Evolutionary conservation across 2,113 vertebrate genomes (phyloP), one percentile per base, ranked within the genome.

Genomic region (Ursus arctos): DNA sequence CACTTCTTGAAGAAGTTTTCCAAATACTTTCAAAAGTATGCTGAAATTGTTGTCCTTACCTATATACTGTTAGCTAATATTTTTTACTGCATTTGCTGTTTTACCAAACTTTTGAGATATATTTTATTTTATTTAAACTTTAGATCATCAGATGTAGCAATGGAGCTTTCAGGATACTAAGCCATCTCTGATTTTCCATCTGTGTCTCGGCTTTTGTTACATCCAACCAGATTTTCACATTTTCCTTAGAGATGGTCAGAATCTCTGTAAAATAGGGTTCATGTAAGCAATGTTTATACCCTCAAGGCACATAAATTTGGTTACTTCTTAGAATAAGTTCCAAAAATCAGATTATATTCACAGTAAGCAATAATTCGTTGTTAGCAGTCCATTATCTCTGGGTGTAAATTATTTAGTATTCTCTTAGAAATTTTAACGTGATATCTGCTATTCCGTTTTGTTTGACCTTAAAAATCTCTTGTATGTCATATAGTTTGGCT

Each of bases 1-100:
- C 36, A 36, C n/a, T 92, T 55, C 59, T 90, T 96, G 85, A 94
- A 94, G 36, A 95, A 28, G 40, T 21, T 90, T 94, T 77, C 51
- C 74, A 33, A 85, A 40, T 95, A 77, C 43, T 96, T 95, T 86
- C 28, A 69, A 31, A 93, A 90, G 36, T 95, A 90, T 6, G 80
- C 59, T 65, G 26, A 87, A 77, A 57, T 84, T 55, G 2, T 67
- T 76, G 18, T 67, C 65, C 33, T 81, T 10, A 65, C 15, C 40
- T 74, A 26, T 55, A 61, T 63, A 74, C 57, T 43, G 21, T 83
- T 69, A 71, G 21, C 26, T 65, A 28, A 59, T 84, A 61, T 74
- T 88, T 93, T 84, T 47, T 0, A 72, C 15, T 83, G 0, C 14
- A 91, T 31, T 91, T 71, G 4, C 18, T 95, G 13, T 77, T 71